Evolutionary conservation across 2,888 invertebrate genomes (phyloP).

Genomic region (Hedychridium roseum): DNA sequence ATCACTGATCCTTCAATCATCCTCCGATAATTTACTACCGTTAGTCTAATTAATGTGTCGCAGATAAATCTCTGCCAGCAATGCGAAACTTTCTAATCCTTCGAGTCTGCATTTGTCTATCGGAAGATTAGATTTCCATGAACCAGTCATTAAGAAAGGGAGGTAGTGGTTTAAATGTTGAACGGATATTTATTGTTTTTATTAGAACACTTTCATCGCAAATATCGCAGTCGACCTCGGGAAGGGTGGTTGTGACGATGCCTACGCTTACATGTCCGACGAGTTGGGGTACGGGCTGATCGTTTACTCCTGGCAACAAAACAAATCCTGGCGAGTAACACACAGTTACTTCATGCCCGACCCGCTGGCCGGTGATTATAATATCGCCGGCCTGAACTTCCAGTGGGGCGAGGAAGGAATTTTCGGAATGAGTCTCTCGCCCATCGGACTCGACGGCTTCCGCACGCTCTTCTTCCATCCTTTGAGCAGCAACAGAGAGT

Average conservation of each 20-base stretch:
- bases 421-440: constrained; percentile 79
- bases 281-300: constrained; percentile 84
- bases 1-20: no score
- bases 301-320: constrained; percentile 78
- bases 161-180: no score
- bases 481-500: constrained; percentile 79
- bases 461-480: constrained; percentile 82
- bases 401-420: constrained; percentile 87
- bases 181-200: constrained; percentile 1
- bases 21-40: no score
- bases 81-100: no score
- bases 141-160: no score
- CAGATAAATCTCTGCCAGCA: no score
- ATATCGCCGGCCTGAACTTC: constrained; percentile 82
- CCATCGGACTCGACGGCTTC: constrained; percentile 72
- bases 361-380: constrained; percentile 80
- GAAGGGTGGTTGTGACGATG: constrained; percentile 74
- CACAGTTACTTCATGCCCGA: constrained; percentile 86
- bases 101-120: no score
- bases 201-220: constrained; percentile 79
- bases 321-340: constrained; percentile 81
- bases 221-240: constrained; percentile 85
- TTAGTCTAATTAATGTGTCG: no score
- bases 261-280: constrained; percentile 82
- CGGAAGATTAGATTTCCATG: no score